phyloP scores from a whole-genome alignment of 2,888 invertebrate species.

The Apoderus coryli region DNA sequence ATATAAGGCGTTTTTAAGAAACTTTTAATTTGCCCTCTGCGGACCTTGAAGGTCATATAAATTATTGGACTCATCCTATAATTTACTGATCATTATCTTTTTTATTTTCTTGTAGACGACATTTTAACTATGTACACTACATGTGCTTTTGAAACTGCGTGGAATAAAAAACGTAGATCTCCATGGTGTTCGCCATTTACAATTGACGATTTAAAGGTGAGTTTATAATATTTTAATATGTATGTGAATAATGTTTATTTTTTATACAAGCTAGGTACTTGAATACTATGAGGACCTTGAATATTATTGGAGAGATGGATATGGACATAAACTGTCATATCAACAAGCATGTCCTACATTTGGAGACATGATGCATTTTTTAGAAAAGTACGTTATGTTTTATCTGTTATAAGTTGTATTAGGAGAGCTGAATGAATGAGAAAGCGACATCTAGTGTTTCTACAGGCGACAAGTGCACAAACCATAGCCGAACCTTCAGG shows the following conservation, averaged over 20 bases:
- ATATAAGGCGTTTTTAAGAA: too few relatives aligned
- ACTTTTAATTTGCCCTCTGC: too few relatives aligned
- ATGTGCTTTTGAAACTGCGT: slow-evolving; percentile 75
- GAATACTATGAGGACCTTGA: slow-evolving; percentile 67
- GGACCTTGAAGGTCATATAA: too few relatives aligned
- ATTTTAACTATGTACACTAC: slow-evolving; percentile 52
- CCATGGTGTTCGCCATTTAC: slow-evolving; percentile 71
- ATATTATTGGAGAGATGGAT: slow-evolving; percentile 73
- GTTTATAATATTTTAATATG: not conserved
- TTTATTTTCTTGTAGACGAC: slow-evolving; percentile 35
- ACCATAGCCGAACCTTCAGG: too few relatives aligned
- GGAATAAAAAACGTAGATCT: slow-evolving; percentile 45
- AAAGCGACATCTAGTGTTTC: too few relatives aligned
- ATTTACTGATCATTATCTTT: too few relatives aligned
- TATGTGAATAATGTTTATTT: not conserved
- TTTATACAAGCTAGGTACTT: slow-evolving; percentile 40
- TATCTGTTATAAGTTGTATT: too few relatives aligned
- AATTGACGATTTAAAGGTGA: slow-evolving; percentile 40
- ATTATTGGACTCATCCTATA: too few relatives aligned
- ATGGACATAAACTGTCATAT: slow-evolving; percentile 57
- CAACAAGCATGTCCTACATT: slow-evolving; percentile 63
- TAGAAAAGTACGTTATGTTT: slow-evolving; percentile 39
- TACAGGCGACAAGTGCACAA: too few relatives aligned
- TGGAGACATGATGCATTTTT: slow-evolving; percentile 51
- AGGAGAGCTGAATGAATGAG: too few relatives aligned